Percentiles rank a stretch among this genome's conserved stretches.
Evolutionary conservation across 1,140 invertebrate species (phyloP).

Genomic region (Leptopilina boulardi): DNA sequence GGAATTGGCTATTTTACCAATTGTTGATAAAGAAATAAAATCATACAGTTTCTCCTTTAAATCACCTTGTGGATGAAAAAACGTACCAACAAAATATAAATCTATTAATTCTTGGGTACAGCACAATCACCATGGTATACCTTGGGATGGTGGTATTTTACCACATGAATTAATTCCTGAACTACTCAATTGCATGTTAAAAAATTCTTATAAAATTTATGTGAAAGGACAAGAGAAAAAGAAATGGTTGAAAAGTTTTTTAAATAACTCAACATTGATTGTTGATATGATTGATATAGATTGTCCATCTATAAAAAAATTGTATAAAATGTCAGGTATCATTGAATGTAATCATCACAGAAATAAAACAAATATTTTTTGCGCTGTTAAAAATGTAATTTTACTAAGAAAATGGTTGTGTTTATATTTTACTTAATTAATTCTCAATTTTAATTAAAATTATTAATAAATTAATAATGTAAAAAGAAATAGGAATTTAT

Average conservation of each 20-base stretch:
- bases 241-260: neutral
- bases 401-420: neutral
- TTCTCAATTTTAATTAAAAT: too few relatives aligned
- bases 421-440: too few relatives aligned
- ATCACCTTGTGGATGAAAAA: neutral
- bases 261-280: neutral
- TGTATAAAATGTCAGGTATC: neutral
- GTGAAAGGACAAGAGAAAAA: neutral
- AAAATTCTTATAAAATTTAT: neutral
- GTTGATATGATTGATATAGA: neutral
- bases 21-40: neutral
- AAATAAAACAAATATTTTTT: neutral
- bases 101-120: neutral
- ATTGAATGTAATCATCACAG: neutral
- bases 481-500: too few relatives aligned
- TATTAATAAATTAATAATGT: too few relatives aligned
- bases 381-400: too few relatives aligned
- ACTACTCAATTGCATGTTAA: neutral
- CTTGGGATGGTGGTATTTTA: neutral
- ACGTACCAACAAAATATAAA: neutral
- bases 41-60: neutral
- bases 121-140: neutral
- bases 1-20: conserved; percentile 18
- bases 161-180: neutral
- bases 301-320: neutral